Base-by-base conservation (phyloP, 2,888 invertebrate genomes). In the Galeopsomyia nigrocyanea region DNA sequence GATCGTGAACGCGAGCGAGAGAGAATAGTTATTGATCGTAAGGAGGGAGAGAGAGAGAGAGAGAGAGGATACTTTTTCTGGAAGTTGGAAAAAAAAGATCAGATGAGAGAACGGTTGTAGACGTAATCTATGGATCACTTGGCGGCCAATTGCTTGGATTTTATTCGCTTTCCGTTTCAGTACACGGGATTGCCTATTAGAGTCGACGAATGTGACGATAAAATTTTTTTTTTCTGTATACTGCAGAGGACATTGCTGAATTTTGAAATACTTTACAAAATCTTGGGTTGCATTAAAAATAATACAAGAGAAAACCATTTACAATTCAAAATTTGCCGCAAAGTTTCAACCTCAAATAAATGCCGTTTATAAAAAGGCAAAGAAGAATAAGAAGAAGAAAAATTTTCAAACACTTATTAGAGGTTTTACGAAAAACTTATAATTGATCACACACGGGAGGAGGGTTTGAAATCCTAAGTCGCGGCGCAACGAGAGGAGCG, bases 371-470 rank as follows among this genome's bases (percentile, higher is more conserved):
- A n/a, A n/a, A n/a, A n/a, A n/a, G n/a, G n/a, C n/a, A n/a, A n/a
- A n/a, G n/a, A n/a, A n/a, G n/a, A n/a, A n/a, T n/a, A 39, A 3
- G 1, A 39, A 39, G 13, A 39, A 39, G 13, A 39, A 39, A 39
- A 13, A 2, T 2, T 26, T 39, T 3, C 1, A 10, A 39, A 10
- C 39, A 7, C 1, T 39, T 39, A 1, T 39, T 39, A 7, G 39
- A 39, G 22, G 50, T 22, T 55, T 53, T 53, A 19, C 39, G 31
- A 14, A n/a, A 53, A 64, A 53, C 6, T 56, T 55, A 55, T 69
- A 53, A 69, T 61, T 55, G 51, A 69, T 57, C 26, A 13, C 39
- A 10, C 10, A 39, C n/a, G n/a, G n/a, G n/a, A n/a, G n/a, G 39
- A 7, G 39, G 26, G 5, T 5, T 26, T 39, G 10, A 63, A 49